Evolutionary conservation across 2,888 invertebrate species (phyloP).

Genomic region (Maniola hyperantus): DNA sequence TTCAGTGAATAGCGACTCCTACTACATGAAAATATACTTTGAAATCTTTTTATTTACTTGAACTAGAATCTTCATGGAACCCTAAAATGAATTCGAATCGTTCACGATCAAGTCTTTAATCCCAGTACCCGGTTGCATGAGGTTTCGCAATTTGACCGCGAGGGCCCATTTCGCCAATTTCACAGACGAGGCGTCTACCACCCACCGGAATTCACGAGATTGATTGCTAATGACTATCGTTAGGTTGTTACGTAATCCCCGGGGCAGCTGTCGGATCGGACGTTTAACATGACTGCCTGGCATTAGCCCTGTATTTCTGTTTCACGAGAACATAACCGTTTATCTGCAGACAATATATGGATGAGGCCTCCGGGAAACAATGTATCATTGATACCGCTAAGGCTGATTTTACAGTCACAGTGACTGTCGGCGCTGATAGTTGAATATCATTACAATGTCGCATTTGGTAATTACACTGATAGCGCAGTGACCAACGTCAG

Average conservation of each 20-base stretch:
- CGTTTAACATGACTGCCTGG: constrained; percentile 42
- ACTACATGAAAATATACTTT: too few relatives aligned
- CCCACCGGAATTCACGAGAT: constrained; percentile 66
- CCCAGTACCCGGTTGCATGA: constrained; percentile 35
- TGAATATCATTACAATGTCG: too few relatives aligned
- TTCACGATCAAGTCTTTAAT: constrained; percentile 49
- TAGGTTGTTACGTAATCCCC: constrained; percentile 66
- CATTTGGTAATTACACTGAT: too few relatives aligned
- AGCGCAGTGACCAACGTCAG: too few relatives aligned
- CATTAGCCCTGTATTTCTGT: constrained; percentile 43
- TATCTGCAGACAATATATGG: constrained; percentile 66
- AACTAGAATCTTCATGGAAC: not conserved
- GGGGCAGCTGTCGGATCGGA: constrained; percentile 49
- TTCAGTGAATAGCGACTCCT: too few relatives aligned
- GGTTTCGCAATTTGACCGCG: constrained; percentile 54
- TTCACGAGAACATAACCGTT: constrained; percentile 48
- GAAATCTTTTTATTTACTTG: too few relatives aligned
- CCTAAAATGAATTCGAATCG: constrained; percentile 42
- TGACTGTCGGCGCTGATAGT: too few relatives aligned
- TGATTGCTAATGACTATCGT: constrained; percentile 79
- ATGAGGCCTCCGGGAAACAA: constrained; percentile 59
- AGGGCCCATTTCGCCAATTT: constrained; percentile 62
- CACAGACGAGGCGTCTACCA: constrained; percentile 50
- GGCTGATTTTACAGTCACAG: too few relatives aligned
- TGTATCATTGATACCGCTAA: constrained; percentile 62